Conservation (phyloP, 2,113 vertebrate genomes). For the Gobiocypris rarus region DNA sequence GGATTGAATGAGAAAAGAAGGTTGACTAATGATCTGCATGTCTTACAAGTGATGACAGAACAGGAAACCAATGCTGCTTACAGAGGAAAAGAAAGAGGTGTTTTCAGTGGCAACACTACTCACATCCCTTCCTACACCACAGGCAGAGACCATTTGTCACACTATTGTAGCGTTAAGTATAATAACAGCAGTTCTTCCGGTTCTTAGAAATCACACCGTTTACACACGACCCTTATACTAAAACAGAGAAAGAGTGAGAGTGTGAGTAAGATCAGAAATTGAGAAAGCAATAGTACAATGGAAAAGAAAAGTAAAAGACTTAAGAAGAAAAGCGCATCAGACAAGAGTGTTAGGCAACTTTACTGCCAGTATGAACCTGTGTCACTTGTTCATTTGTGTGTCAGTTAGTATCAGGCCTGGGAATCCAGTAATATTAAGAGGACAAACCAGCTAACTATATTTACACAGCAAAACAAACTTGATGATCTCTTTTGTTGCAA, state of each 20-base stretch:
- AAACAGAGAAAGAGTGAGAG: not conserved
- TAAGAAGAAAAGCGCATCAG: not conserved
- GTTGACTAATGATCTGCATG: not conserved
- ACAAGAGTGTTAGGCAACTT: not conserved
- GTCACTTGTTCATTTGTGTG: not conserved
- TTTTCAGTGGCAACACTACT: not conserved
- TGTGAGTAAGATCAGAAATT: constrained; percentile 36
- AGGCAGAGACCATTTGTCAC: not conserved
- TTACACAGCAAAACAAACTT: not conserved
- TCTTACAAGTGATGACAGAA: constrained; percentile 1
- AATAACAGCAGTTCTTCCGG: constrained; percentile 10
- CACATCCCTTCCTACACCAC: not conserved
- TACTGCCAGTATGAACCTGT: not conserved
- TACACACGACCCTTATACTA: not conserved
- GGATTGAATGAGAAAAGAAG: not conserved
- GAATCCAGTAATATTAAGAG: not conserved
- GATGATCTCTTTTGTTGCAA: not conserved
- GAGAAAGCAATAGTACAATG: not conserved
- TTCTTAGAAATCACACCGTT: constrained; percentile 1
- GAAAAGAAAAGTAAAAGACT: not conserved
- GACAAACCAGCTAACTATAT: not conserved
- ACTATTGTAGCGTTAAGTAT: not conserved
- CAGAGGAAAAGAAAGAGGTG: not conserved
- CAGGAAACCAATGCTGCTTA: not conserved
- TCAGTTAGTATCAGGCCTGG: not conserved